These are phyloP conservation scores for Leptopilina drosophilae DNA, from an alignment of 2,888 invertebrate species.

Conservation along the genomic window DNA sequence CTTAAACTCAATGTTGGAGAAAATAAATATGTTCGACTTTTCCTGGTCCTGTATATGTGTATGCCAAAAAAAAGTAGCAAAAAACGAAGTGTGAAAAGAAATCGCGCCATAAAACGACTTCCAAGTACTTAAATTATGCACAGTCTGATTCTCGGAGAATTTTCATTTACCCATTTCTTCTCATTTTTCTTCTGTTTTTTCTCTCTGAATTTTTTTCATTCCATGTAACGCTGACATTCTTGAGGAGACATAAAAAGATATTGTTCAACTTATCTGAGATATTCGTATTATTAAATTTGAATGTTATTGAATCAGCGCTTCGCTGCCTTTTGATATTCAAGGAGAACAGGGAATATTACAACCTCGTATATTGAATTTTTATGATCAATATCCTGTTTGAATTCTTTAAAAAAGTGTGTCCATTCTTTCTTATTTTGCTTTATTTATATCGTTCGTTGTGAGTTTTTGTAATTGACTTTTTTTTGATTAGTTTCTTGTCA, in stretches of 20 bases:
- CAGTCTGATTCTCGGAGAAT: conserved; percentile 8
- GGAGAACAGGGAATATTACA: conserved; percentile 8
- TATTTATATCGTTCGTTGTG: neutral
- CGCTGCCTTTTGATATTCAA: neutral
- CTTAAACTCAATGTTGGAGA: conserved; percentile 36
- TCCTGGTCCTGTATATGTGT: conserved; percentile 15
- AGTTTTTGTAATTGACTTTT: no score
- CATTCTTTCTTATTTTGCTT: neutral
- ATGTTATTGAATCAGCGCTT: conserved; percentile 7
- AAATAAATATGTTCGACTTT: conserved; percentile 52
- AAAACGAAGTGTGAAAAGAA: conserved; percentile 47
- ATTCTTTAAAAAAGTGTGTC: neutral
- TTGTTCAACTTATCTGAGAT: conserved; percentile 5
- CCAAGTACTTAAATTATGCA: conserved; percentile 43
- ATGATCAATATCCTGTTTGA: neutral
- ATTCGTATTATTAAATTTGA: conserved; percentile 3
- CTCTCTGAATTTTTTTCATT: neutral
- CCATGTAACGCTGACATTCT: neutral
- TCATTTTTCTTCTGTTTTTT: neutral
- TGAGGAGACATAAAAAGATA: conserved; percentile 12
- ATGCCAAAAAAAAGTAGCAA: neutral
- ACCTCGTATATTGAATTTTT: conserved; percentile 2
- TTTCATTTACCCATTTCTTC: conserved; percentile 1
- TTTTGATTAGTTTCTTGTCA: no score
- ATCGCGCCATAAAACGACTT: neutral